A percentile compares a stretch with the other conserved stretches of the same genome.
These are phyloP conservation scores for Leptopilina clavipes DNA, from an alignment of 1,140 invertebrate species.

Conservation along the genomic window DNA sequence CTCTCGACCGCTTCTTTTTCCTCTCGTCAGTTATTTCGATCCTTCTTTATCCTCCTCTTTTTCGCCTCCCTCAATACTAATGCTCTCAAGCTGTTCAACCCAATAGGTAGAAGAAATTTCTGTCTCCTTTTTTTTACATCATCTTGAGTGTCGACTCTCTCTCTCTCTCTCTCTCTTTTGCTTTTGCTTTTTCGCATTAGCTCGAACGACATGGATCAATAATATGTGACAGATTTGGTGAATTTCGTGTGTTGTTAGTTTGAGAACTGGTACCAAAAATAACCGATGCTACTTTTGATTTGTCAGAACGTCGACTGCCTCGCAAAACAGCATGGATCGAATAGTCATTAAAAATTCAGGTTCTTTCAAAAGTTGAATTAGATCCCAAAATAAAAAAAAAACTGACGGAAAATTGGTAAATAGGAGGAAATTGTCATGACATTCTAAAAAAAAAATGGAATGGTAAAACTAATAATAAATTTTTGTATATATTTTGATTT, in stretches of 20 bases:
- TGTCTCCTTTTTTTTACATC: constrained; percentile 12
- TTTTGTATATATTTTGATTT: too few relatives aligned
- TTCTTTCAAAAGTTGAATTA: constrained; percentile 36
- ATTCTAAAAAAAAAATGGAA: too few relatives aligned
- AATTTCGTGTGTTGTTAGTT: background rate
- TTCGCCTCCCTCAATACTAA: constrained; percentile 38
- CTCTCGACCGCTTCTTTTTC: constrained; percentile 42
- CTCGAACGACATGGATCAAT: constrained; percentile 5
- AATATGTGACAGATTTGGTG: constrained; percentile 20
- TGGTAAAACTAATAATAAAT: background rate
- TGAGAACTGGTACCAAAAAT: constrained; percentile 4
- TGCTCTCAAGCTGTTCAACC: constrained; percentile 38
- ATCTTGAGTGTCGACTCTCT: too few relatives aligned
- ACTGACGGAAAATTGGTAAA: background rate
- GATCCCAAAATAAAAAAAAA: background rate
- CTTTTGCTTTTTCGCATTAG: background rate
- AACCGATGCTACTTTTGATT: background rate
- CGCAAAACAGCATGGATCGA: background rate
- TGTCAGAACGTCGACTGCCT: background rate
- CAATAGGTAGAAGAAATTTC: constrained; percentile 14
- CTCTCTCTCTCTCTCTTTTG: background rate
- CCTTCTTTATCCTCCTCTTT: constrained; percentile 58
- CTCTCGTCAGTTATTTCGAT: constrained; percentile 49
- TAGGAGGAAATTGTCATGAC: constrained; percentile 2
- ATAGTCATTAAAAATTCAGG: constrained; percentile 44